Evolutionary conservation across 2,888 invertebrate species (phyloP).

Genomic region (Mamestra brassicae): DNA sequence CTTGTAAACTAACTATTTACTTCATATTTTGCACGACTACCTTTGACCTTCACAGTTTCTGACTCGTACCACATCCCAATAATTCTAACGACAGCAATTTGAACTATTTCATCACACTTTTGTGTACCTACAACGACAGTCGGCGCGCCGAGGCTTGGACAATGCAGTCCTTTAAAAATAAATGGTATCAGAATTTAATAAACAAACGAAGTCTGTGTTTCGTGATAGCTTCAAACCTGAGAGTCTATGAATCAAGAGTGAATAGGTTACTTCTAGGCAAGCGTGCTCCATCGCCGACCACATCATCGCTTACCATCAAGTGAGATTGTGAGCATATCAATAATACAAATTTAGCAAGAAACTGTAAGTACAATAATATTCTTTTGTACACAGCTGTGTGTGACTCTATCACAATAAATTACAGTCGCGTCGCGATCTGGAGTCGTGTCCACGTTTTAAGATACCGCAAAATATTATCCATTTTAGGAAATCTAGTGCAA

Average conservation of each 20-base stretch:
- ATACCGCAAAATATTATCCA: background rate
- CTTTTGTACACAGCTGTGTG: background rate
- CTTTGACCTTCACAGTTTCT: slow-evolving; percentile 10
- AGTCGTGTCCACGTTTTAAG: slow-evolving; percentile 1
- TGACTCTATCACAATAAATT: background rate
- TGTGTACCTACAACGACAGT: too few relatives aligned
- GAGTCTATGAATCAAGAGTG: too few relatives aligned
- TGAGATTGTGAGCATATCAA: too few relatives aligned
- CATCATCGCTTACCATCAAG: too few relatives aligned
- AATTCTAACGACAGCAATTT: background rate
- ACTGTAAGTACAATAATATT: background rate
- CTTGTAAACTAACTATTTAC: too few relatives aligned
- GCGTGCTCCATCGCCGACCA: too few relatives aligned
- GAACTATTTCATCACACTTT: slow-evolving; percentile 2
- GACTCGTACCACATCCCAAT: slow-evolving; percentile 7
- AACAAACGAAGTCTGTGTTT: too few relatives aligned
- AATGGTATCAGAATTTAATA: too few relatives aligned
- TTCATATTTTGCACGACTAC: background rate
- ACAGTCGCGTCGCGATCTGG: slow-evolving; percentile 22
- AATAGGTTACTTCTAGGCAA: too few relatives aligned
- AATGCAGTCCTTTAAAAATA: too few relatives aligned
- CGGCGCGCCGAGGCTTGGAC: too few relatives aligned
- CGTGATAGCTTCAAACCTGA: too few relatives aligned
- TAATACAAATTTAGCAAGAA: background rate
- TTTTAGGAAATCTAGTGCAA: slow-evolving; percentile 16